Evolutionary conservation across 2,888 invertebrate species (phyloP).

Genomic region (Odontomyia ornata): DNA sequence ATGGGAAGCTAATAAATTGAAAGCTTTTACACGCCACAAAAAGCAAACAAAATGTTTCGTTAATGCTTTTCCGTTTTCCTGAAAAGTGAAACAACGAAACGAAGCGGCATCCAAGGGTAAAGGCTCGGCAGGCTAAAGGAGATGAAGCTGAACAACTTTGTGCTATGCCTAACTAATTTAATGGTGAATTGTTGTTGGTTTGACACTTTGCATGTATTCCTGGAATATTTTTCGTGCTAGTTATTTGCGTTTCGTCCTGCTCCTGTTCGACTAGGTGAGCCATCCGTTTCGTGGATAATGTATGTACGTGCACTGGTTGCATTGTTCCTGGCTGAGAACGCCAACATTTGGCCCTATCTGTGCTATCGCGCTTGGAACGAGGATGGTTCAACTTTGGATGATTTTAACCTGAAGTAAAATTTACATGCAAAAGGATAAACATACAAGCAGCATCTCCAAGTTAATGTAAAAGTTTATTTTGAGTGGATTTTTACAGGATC

Average conservation of each 20-base stretch:
- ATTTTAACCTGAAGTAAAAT: slow-evolving; percentile 4
- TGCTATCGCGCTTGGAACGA: neutral
- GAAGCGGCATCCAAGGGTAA: neutral
- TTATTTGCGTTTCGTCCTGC: neutral
- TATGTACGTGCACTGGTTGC: neutral
- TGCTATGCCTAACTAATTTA: slow-evolving; percentile 16
- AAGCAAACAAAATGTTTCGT: slow-evolving; percentile 39
- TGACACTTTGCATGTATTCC: neutral
- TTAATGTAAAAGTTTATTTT: too few species aligned
- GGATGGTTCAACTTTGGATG: neutral
- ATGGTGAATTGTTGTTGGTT: slow-evolving; percentile 9
- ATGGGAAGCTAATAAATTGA: slow-evolving; percentile 43
- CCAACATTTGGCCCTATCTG: neutral
- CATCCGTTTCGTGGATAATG: neutral
- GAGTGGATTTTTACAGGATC: too few species aligned
- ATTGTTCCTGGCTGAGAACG: neutral
- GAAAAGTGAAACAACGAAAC: neutral
- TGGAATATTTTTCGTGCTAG: neutral
- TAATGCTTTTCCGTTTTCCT: slow-evolving; percentile 33
- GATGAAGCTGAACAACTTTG: neutral
- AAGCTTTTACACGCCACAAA: slow-evolving; percentile 42
- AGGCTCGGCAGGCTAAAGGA: neutral
- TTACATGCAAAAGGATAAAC: neutral
- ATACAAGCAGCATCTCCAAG: neutral
- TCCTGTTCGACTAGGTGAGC: neutral